Evolutionary conservation across 2,797 vertebrate species (phyloP).

Genomic region (Mycteria americana): DNA sequence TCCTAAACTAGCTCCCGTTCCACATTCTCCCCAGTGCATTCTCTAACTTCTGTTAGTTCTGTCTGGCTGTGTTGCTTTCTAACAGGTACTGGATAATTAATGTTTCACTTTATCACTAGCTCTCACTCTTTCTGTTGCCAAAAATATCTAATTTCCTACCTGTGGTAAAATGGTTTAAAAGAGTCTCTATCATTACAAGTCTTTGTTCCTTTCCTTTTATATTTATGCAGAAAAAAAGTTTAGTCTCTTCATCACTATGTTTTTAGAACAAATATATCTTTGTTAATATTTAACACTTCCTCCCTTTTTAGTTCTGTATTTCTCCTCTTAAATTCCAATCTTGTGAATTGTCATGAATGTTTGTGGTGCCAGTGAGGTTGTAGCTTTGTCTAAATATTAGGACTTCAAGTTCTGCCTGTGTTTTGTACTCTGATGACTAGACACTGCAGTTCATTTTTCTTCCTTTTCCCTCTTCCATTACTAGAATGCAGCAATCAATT

Average conservation of each 20-base stretch:
- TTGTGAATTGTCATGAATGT: background rate
- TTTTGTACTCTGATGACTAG: background rate
- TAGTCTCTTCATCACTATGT: background rate
- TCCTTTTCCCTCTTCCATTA: background rate
- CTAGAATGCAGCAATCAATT: background rate
- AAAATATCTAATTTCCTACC: background rate
- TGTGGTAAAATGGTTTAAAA: background rate
- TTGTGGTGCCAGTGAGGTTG: background rate
- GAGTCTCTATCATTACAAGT: background rate
- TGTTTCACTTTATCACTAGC: background rate
- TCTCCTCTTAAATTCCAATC: background rate
- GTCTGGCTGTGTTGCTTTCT: background rate
- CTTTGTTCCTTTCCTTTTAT: background rate
- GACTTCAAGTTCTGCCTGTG: background rate
- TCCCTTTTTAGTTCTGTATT: background rate
- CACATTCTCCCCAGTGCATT: background rate
- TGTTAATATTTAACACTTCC: background rate
- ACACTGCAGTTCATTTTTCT: background rate
- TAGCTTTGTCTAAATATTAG: background rate
- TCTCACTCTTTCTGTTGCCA: background rate
- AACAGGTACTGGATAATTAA: background rate
- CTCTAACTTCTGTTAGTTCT: background rate
- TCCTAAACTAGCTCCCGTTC: background rate
- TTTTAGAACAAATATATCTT: background rate
- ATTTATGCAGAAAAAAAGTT: background rate